Evolutionary conservation across 2,888 invertebrate species (phyloP).

Genomic region (Teleiodes luculella): DNA sequence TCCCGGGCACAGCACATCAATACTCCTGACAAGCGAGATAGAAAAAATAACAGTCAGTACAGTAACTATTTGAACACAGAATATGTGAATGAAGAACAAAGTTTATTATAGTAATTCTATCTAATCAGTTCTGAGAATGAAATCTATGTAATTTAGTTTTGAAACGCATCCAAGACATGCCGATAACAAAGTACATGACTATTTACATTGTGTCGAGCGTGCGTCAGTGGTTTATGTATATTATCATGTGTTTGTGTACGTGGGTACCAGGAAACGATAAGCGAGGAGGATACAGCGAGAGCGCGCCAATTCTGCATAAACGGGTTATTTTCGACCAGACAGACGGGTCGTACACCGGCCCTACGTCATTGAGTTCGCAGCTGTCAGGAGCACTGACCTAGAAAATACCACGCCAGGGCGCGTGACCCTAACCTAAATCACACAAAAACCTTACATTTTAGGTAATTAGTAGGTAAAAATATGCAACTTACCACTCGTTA

Average conservation of each 20-base stretch:
- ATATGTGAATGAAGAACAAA: not conserved
- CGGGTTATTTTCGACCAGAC: slow-evolving; percentile 47
- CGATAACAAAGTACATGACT: slow-evolving; percentile 6
- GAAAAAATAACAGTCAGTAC: no score
- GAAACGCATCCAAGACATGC: not conserved
- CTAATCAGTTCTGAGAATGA: not conserved
- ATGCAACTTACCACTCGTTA: slow-evolving; percentile 48
- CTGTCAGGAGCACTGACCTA: slow-evolving; percentile 74
- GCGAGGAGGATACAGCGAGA: not conserved
- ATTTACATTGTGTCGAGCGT: slow-evolving; percentile 1
- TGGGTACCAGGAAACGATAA: slow-evolving; percentile 4
- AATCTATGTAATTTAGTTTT: not conserved
- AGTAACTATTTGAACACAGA: not conserved
- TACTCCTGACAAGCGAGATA: no score
- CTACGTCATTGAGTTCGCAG: slow-evolving; percentile 58
- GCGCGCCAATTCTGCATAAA: slow-evolving; percentile 9
- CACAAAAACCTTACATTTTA: not conserved
- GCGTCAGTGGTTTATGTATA: not conserved
- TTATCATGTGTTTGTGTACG: slow-evolving; percentile 5
- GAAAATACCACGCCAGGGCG: slow-evolving; percentile 62
- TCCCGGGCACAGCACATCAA: no score
- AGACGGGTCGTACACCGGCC: slow-evolving; percentile 57
- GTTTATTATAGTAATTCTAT: not conserved
- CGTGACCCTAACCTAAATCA: slow-evolving; percentile 58
- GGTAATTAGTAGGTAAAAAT: slow-evolving; percentile 7